A percentile compares a stretch with the other conserved stretches of the same genome.
Evolutionary conservation across 1,140 invertebrate genomes (phyloP).

Genomic region (Cyclina sinensis): DNA sequence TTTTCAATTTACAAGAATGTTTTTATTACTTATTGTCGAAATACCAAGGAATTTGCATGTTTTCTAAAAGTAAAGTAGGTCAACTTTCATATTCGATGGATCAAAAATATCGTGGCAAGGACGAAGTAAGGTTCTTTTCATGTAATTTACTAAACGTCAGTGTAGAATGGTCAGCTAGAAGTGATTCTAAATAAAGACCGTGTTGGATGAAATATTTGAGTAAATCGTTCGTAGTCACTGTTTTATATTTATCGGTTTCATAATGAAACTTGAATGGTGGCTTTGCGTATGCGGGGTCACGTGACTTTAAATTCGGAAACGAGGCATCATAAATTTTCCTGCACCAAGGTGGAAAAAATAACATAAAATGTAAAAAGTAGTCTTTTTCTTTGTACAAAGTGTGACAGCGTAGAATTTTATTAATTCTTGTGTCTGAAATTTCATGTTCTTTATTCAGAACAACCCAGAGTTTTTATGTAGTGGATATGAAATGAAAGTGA

Average conservation of each 20-base stretch:
- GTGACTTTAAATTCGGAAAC: conserved; percentile 3
- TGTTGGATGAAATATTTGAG: background rate
- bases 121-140: no score
- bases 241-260: background rate
- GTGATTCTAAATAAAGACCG: no score
- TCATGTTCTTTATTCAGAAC: no score
- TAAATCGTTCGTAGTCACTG: background rate
- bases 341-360: background rate
- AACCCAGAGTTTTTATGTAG: background rate
- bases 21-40: background rate
- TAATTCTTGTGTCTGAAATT: no score
- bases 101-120: no score
- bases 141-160: no score
- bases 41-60: background rate
- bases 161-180: no score
- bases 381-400: no score
- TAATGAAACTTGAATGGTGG: conserved; percentile 23
- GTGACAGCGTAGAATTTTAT: no score
- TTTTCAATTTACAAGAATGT: background rate
- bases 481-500: conserved; percentile 37
- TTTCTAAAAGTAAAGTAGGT: conserved; percentile 37
- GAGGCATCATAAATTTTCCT: conserved; percentile 8
- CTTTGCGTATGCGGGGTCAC: conserved; percentile 42
- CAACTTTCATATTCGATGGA: conserved; percentile 60
- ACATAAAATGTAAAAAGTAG: no score